phyloP scores from a whole-genome alignment of 2,888 invertebrate species.

The Ctena decussata region DNA sequence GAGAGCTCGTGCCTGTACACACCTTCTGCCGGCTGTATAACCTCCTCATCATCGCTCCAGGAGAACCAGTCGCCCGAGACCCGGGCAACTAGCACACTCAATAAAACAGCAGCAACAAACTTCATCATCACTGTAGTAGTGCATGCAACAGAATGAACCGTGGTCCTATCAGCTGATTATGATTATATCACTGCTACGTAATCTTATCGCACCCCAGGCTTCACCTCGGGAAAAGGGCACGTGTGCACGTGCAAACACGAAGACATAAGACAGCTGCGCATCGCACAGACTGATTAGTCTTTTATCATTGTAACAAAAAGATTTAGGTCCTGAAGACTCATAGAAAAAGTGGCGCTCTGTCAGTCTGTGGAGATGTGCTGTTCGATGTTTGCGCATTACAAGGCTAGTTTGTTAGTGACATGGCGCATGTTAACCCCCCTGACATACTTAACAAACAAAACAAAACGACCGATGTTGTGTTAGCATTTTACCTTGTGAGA shows the following conservation, averaged over 20 bases:
- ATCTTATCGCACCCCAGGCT: neutral
- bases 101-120: neutral
- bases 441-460: neutral
- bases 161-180: neutral
- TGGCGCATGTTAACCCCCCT: neutral
- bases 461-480: too few relatives aligned
- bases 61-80: constrained; percentile 4
- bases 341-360: too few relatives aligned
- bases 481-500: too few relatives aligned
- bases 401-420: neutral
- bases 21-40: constrained; percentile 11
- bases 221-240: too few relatives aligned
- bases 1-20: neutral
- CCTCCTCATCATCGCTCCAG: neutral
- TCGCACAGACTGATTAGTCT: too few relatives aligned
- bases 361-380: too few relatives aligned
- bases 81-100: constrained; percentile 1
- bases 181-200: neutral
- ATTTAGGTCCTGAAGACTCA: too few relatives aligned
- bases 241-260: too few relatives aligned
- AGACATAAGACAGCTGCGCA: too few relatives aligned
- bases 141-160: neutral
- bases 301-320: too few relatives aligned
- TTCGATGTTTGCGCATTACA: neutral
- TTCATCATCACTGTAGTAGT: neutral